Percentiles rank a stretch among this genome's conserved stretches.
These are phyloP conservation scores for Drosophila azteca DNA, from an alignment of 1,140 invertebrate genomes.

Conservation along the genomic window DNA sequence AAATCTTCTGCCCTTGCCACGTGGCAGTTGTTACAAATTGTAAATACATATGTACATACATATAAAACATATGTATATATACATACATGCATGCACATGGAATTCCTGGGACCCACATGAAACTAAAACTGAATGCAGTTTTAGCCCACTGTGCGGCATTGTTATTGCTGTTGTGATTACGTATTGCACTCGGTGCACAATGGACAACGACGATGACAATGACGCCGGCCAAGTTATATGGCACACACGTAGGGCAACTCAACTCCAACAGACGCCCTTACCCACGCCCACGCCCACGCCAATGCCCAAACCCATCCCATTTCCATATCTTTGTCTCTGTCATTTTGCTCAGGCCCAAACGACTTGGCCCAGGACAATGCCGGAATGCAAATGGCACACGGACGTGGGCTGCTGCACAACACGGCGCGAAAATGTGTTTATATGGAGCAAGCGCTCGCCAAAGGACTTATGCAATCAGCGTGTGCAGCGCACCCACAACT, in stretches of 20 bases:
- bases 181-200: constrained; percentile 55
- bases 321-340: not conserved
- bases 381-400: constrained; percentile 74
- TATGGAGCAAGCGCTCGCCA: constrained; percentile 1
- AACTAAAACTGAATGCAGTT: not conserved
- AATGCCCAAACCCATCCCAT: not conserved
- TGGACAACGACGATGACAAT: constrained; percentile 54
- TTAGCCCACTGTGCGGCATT: constrained; percentile 17
- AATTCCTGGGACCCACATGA: too few species aligned
- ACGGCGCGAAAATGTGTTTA: constrained; percentile 57
- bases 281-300: not conserved
- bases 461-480: constrained; percentile 39
- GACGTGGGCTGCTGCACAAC: constrained; percentile 46
- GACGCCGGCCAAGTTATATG: constrained; percentile 66
- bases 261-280: constrained; percentile 29
- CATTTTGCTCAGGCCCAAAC: constrained; percentile 20
- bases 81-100: too few species aligned
- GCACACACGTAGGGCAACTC: constrained; percentile 65
- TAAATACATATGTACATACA: too few species aligned
- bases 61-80: too few species aligned
- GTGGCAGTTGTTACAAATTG: too few species aligned
- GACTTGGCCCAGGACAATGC: constrained; percentile 64
- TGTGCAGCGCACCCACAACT: not conserved
- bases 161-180: constrained; percentile 64
- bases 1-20: too few species aligned